Evolutionary conservation across 1,140 invertebrate species (phyloP).

Genomic region (Apocrypta bakeri): DNA sequence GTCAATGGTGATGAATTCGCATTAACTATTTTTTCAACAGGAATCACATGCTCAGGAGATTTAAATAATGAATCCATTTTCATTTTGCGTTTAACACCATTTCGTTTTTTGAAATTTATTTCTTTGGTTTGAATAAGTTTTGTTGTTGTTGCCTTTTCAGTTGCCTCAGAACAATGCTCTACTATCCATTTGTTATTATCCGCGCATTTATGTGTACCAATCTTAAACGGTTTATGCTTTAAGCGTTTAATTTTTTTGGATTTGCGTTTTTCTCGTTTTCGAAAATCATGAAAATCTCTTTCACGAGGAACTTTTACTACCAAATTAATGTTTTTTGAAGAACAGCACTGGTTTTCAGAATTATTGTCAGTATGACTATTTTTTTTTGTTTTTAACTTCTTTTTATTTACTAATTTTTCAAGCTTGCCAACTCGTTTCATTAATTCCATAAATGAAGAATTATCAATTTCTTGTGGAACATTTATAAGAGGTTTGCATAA

Average conservation of each 20-base stretch:
- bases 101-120: background rate
- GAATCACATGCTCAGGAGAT: background rate
- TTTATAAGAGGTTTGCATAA: background rate
- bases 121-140: background rate
- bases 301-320: slow-evolving; percentile 12
- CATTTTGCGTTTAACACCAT: background rate
- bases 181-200: slow-evolving; percentile 22
- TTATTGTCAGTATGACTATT: background rate
- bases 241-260: background rate
- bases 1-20: no score
- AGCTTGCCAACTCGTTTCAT: slow-evolving; percentile 55
- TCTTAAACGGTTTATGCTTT: background rate
- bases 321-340: slow-evolving; percentile 43
- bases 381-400: slow-evolving; percentile 10
- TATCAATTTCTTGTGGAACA: background rate
- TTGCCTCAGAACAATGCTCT: slow-evolving; percentile 2
- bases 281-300: background rate
- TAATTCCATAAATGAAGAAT: slow-evolving; percentile 34
- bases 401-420: slow-evolving; percentile 57
- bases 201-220: background rate
- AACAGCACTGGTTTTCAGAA: slow-evolving; percentile 26
- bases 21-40: slow-evolving; percentile 1
- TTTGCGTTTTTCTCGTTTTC: slow-evolving; percentile 24
- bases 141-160: slow-evolving; percentile 6
- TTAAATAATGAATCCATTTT: background rate